A percentile compares a stretch with the other conserved stretches of the same genome.
Conservation (phyloP, 2,888 invertebrate genomes). For the Drosophila fungiperda region DNA sequence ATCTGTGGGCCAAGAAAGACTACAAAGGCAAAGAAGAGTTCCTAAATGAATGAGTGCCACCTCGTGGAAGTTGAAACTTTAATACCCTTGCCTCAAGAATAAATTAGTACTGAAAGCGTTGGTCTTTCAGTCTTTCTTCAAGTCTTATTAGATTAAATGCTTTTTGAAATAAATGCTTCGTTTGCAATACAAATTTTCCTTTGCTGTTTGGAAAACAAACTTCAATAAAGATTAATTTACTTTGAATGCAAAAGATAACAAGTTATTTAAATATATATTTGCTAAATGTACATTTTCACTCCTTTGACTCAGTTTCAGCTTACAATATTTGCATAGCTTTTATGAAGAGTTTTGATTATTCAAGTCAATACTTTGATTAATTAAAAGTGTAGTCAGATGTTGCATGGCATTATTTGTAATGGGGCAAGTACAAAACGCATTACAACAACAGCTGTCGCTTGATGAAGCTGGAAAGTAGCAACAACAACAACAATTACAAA, state of each 20-base stretch:
- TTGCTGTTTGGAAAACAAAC: background rate
- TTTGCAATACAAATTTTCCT: background rate
- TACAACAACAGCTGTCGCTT: constrained; percentile 48
- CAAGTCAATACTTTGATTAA: background rate
- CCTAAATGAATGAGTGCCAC: background rate
- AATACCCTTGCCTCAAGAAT: constrained; percentile 11
- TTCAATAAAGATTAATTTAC: background rate
- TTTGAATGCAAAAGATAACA: background rate
- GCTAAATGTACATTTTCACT: background rate
- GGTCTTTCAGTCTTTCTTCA: background rate
- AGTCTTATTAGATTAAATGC: background rate
- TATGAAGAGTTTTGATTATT: background rate
- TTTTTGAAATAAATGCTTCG: background rate
- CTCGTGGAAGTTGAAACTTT: background rate
- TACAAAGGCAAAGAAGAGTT: constrained; percentile 18
- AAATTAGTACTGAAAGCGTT: background rate
- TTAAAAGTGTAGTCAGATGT: constrained; percentile 21
- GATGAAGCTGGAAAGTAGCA: constrained; percentile 11
- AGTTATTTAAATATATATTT: background rate
- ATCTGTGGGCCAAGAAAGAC: constrained; percentile 56
- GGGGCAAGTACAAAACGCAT: constrained; percentile 15
- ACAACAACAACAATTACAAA: constrained; percentile 7
- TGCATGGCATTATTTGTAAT: constrained; percentile 5
- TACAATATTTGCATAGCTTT: background rate
- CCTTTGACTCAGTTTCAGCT: background rate